phyloP scores from a whole-genome alignment of 2,888 invertebrate genomes.

The Agrochola circellaris region DNA sequence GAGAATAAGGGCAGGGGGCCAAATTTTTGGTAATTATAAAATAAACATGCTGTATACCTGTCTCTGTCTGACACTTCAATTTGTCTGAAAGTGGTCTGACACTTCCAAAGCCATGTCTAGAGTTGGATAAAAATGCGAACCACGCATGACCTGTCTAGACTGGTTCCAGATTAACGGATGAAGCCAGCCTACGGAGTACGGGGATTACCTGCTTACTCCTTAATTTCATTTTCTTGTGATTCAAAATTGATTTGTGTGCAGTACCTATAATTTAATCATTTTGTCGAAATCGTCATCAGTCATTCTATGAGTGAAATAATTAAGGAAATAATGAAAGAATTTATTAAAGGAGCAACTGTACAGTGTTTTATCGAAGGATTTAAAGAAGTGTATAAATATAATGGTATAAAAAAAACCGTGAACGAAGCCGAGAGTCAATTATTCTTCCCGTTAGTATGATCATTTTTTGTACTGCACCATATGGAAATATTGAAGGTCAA shows the following conservation, averaged over 20 bases:
- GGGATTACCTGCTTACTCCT: slow-evolving; percentile 15
- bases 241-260: not conserved
- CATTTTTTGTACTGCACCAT: no score
- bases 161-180: slow-evolving; percentile 16
- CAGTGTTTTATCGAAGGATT: no score
- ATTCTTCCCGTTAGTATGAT: no score
- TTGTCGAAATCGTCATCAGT: not conserved
- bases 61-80: not conserved
- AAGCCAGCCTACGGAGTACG: slow-evolving; percentile 17
- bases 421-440: no score
- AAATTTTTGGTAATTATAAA: not conserved
- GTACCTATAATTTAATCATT: not conserved
- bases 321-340: no score
- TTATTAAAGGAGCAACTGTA: not conserved
- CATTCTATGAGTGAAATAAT: not conserved
- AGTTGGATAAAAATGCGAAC: not conserved
- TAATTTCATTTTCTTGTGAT: slow-evolving; percentile 5
- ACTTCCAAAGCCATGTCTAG: not conserved
- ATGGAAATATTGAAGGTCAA: no score
- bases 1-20: not conserved
- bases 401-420: no score
- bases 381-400: no score
- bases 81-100: not conserved
- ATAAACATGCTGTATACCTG: not conserved
- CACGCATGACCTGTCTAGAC: slow-evolving; percentile 19